Conservation (phyloP, 2,797 vertebrate genomes). For the Lepilemur septentrionalis region DNA sequence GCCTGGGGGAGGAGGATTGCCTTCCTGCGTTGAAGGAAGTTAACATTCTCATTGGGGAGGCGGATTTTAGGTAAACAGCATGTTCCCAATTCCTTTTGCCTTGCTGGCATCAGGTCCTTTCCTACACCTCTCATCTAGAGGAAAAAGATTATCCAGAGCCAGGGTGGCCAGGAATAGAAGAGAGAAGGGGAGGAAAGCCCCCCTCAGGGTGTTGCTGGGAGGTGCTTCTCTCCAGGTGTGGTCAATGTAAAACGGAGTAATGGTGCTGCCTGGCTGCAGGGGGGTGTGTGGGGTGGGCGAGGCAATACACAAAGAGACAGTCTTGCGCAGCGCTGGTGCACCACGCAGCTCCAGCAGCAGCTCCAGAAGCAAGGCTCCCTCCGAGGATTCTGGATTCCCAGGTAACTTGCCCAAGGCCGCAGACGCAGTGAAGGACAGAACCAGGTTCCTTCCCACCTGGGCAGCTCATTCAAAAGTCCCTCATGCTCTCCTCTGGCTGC, state of each 20-base stretch:
- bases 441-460: accelerated
- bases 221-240: background rate
- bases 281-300: background rate
- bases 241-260: background rate
- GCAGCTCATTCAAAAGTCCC: background rate
- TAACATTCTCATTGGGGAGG: background rate
- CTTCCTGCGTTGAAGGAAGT: background rate
- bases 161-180: background rate
- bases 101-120: background rate
- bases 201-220: background rate
- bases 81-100: background rate
- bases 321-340: background rate
- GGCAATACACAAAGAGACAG: background rate
- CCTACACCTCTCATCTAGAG: background rate
- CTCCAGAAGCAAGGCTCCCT: too few relatives aligned
- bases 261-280: background rate
- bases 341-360: background rate
- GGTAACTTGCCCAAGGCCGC: background rate
- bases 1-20: background rate
- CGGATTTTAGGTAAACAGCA: background rate
- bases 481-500: too few relatives aligned
- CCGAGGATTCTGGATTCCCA: background rate
- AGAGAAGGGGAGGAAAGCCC: background rate
- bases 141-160: background rate
- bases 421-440: background rate